Conservation (phyloP, 2,888 invertebrate species). For the Machimus atricapillus region DNA sequence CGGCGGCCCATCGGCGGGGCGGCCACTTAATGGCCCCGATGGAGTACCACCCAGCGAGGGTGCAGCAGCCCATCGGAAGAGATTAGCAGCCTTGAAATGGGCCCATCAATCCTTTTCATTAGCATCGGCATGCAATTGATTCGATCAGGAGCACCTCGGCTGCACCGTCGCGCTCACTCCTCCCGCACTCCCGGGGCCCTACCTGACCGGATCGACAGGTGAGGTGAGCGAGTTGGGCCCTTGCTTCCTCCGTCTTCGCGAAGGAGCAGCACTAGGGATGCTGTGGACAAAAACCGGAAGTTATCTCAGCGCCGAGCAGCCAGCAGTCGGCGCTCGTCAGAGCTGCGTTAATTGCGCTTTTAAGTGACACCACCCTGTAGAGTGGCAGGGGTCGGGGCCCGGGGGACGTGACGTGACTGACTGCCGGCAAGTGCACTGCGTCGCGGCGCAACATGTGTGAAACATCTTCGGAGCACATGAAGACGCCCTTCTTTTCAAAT, state of each 20-base stretch:
- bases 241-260: neutral
- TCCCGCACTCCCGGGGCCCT: neutral
- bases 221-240: neutral
- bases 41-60: neutral
- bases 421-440: neutral
- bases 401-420: neutral
- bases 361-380: neutral
- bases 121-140: constrained; percentile 35
- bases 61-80: constrained; percentile 23
- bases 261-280: neutral
- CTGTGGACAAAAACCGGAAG: constrained; percentile 18
- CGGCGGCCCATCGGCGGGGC: neutral
- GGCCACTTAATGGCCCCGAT: neutral
- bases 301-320: neutral
- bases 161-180: neutral
- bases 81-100: constrained; percentile 37
- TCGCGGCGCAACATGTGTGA: constrained; percentile 24
- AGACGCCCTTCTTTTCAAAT: constrained; percentile 4
- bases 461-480: neutral
- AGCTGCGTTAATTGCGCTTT: constrained; percentile 23
- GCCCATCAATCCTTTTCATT: constrained; percentile 29
- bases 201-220: neutral
- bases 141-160: constrained; percentile 33
- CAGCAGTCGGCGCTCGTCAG: constrained; percentile 15
- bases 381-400: neutral